Base-by-base conservation (phyloP, 2,113 vertebrate genomes). In the Psilopsiagon aurifrons region DNA sequence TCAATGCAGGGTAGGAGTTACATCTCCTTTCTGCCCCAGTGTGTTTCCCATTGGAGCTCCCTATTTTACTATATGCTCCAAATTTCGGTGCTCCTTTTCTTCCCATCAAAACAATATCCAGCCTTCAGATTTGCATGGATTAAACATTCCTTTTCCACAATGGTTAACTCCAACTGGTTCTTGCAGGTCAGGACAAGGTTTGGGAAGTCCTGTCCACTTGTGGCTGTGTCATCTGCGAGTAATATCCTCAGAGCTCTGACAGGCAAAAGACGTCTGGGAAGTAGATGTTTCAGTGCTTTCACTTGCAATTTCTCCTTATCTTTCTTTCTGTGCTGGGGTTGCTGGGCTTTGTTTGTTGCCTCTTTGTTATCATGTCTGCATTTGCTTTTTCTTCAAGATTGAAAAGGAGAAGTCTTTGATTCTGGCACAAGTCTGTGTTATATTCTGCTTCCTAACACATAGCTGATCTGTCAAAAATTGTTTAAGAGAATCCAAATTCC, bases 201-300 rank as follows among this genome's bases (percentile, higher is more conserved):
- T 55, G 16, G 18, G 11, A 31, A 52, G 27, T 14, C 41, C 63
- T 31, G 17, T 33, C 8, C 39, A 24, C 31, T 63, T 0, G 0
- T 63, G 28, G 7, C 28, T 74, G 7, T 59, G 25, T 5, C 27
- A 16, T 22, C 9, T 31, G 7, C 59, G 25, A 31, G 19, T 13
- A 68, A 9, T 6, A 10, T 15, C 43, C 35, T 46, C 64, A 67
- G 11, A 81, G 10, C 4, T 66, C 44, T 70, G 41, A 81, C 37
- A 51, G 17, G 6, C 10, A 83, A 85, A 78, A 47, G 5, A 27
- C 6, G 33, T 49, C 31, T 44, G 4, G 2, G 2, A 41, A 10
- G 22, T 17, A 17, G 9, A 41, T 35, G 17, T 57, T 88, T 75
- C 74, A 39, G 12, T 39, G 9, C 3, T 55, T 6, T 11, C 24